Evolutionary conservation across 2,888 invertebrate genomes (phyloP).

Genomic region (Leptopilina syphax): DNA sequence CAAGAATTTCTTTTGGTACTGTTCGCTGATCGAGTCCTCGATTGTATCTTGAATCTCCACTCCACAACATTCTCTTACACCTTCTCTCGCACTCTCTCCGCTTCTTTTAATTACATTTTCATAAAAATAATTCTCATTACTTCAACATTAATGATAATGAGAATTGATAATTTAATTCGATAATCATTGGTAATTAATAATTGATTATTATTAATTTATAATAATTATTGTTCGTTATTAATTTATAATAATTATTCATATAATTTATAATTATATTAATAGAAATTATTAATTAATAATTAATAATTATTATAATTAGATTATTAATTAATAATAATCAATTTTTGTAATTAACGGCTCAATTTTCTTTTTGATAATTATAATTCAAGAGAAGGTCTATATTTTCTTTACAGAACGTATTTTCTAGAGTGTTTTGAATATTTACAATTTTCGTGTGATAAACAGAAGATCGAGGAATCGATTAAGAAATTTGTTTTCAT

Average conservation of each 20-base stretch:
- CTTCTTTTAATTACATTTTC: not conserved
- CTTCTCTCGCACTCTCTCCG: not conserved
- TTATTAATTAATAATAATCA: too few relatives aligned
- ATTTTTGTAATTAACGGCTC: too few relatives aligned
- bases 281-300: too few relatives aligned
- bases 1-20: constrained; percentile 65
- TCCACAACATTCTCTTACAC: not conserved
- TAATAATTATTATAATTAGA: too few relatives aligned
- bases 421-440: not conserved
- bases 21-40: constrained; percentile 59
- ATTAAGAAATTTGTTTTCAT: constrained; percentile 35
- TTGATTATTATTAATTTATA: too few relatives aligned
- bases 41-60: constrained; percentile 48
- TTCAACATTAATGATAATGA: not conserved
- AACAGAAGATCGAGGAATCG: constrained; percentile 51
- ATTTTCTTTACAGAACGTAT: not conserved
- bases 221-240: too few relatives aligned
- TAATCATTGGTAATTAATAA: too few relatives aligned
- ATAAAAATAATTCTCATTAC: not conserved
- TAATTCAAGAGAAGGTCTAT: too few relatives aligned
- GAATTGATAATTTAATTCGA: too few relatives aligned
- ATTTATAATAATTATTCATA: too few relatives aligned
- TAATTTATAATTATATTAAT: too few relatives aligned
- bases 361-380: too few relatives aligned
- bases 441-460: not conserved